A percentile compares a stretch with the other conserved stretches of the same genome.
Conservation (phyloP, 2,888 invertebrate species). For the Pyrrhosoma nymphula region DNA sequence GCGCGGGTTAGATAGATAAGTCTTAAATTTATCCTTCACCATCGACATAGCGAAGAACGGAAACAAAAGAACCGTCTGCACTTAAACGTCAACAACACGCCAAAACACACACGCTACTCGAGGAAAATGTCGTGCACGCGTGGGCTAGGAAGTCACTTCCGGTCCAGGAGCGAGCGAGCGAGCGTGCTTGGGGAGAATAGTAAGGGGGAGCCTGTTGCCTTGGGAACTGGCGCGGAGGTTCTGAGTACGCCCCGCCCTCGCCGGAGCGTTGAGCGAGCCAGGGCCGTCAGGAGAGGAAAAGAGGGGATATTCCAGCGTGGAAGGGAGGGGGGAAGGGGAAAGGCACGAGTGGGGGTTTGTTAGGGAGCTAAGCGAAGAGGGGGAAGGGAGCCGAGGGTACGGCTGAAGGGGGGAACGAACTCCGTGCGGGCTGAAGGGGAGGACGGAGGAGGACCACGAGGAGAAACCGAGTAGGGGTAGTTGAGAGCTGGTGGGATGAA, state of each 20-base stretch:
- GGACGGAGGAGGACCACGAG: background rate
- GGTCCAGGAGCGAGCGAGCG: background rate
- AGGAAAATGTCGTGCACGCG: background rate
- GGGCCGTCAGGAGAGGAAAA: background rate
- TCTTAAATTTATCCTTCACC: no score
- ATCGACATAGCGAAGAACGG: no score
- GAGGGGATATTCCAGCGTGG: background rate
- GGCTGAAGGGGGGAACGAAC: background rate
- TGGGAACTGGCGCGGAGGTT: constrained; percentile 32
- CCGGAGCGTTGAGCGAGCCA: background rate
- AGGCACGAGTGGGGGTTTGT: background rate
- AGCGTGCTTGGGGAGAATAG: background rate
- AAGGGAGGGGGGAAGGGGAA: background rate
- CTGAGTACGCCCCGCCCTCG: constrained; percentile 54
- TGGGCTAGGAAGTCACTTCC: constrained; percentile 1
- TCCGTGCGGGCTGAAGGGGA: background rate
- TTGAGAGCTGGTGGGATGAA: background rate
- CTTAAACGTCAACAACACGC: background rate
- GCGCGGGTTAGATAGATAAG: no score
- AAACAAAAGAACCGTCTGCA: no score
- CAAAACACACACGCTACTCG: background rate
- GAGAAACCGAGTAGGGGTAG: background rate
- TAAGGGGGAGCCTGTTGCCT: constrained; percentile 37
- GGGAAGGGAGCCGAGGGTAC: background rate
- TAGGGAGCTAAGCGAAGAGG: background rate